Percentiles rank a stretch among this genome's conserved stretches.
Conservation (phyloP, 1,140 invertebrate genomes). For the Neuroterus valhalla region DNA sequence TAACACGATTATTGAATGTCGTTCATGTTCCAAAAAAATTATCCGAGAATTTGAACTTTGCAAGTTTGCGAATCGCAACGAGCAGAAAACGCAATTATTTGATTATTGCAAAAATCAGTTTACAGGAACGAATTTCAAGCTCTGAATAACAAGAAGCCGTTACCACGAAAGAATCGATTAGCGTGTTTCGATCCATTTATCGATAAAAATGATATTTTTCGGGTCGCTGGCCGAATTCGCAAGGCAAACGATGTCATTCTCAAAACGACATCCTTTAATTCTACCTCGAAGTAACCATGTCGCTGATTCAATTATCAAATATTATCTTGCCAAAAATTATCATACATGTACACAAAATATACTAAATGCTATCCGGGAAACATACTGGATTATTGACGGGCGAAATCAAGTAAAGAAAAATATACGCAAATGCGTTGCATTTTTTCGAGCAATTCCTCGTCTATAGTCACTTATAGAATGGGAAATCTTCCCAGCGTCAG, state of each 20-base stretch:
- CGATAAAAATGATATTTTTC: conserved; percentile 57
- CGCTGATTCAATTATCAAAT: conserved; percentile 58
- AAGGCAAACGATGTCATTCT: conserved; percentile 52
- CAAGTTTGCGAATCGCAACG: background rate
- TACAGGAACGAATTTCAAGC: background rate
- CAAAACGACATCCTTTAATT: conserved; percentile 70
- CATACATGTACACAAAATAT: conserved; percentile 59
- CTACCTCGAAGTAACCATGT: no score
- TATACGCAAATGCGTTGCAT: no score
- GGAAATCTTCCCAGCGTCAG: no score
- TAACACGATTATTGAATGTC: background rate
- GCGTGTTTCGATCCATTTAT: no score
- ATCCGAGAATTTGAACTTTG: background rate
- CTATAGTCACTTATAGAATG: conserved; percentile 54
- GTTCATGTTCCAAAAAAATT: background rate
- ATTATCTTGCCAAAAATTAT: conserved; percentile 46
- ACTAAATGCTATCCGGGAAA: conserved; percentile 52
- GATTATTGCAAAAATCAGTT: background rate
- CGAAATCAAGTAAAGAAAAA: no score
- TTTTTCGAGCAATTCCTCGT: conserved; percentile 37
- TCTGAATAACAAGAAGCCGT: background rate
- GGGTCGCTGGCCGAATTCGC: conserved; percentile 65
- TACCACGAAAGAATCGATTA: conserved; percentile 45
- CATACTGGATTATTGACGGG: no score
- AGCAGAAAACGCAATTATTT: no score